Conservation (phyloP, 1,140 invertebrate species). For the Trichonephila inaurata region DNA sequence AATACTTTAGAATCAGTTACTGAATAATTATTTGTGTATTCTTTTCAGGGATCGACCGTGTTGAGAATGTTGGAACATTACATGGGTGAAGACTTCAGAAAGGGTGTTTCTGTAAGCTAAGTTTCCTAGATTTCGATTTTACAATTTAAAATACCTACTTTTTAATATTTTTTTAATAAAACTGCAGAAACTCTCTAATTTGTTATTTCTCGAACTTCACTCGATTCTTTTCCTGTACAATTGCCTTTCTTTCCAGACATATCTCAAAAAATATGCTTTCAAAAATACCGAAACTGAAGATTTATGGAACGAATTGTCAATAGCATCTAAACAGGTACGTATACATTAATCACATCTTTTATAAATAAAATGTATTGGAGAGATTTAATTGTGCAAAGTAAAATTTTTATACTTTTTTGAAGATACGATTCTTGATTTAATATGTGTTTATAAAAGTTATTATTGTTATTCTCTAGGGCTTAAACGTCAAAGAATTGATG, state of each 20-base stretch:
- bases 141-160: not conserved
- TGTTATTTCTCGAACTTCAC: not conserved
- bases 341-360: no score
- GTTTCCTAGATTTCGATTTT: conserved; percentile 81
- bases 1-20: no score
- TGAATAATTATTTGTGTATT: not conserved
- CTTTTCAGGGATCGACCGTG: conserved; percentile 88
- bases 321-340: conserved; percentile 40
- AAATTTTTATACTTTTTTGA: no score
- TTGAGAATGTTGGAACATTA: conserved; percentile 98
- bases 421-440: no score
- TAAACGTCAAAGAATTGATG: conserved; percentile 87
- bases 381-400: no score
- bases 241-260: conserved; percentile 89
- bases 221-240: not conserved
- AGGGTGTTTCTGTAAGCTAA: conserved; percentile 89
- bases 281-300: conserved; percentile 90
- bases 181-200: not conserved
- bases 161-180: not conserved
- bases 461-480: conserved; percentile 63
- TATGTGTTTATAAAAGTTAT: no score
- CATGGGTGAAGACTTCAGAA: conserved; percentile 90
- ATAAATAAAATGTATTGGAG: no score
- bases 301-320: conserved; percentile 84
- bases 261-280: conserved; percentile 88